Conservation (phyloP, 2,888 invertebrate genomes). For the Lycophotia porphyrea region DNA sequence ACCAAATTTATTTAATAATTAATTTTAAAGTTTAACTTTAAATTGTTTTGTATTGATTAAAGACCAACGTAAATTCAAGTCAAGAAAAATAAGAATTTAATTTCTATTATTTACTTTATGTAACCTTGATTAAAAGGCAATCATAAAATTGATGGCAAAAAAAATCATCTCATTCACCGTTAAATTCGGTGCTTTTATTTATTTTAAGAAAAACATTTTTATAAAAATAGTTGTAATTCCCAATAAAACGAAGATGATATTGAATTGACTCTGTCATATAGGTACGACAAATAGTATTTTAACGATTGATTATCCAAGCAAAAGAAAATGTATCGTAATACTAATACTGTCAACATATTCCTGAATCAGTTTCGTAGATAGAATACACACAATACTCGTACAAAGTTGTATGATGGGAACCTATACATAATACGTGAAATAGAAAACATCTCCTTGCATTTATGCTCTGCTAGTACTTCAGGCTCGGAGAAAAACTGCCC, state of each 20-base stretch:
- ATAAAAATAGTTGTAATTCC: background rate
- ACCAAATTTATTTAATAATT: background rate
- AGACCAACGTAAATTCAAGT: too few relatives aligned
- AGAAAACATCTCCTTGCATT: background rate
- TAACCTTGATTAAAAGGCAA: background rate
- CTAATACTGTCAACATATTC: background rate
- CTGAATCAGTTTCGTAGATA: background rate
- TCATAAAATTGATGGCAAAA: background rate
- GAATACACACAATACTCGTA: background rate
- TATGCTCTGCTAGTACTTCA: conserved; percentile 25
- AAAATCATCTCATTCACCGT: background rate
- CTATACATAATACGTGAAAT: background rate
- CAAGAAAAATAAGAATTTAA: too few relatives aligned
- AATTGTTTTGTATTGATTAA: background rate
- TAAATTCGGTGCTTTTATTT: background rate
- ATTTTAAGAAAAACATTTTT: too few relatives aligned
- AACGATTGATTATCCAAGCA: background rate
- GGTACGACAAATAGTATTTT: background rate
- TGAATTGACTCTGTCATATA: background rate
- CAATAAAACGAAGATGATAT: background rate
- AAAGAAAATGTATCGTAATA: background rate
- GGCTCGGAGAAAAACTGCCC: conserved; percentile 18
- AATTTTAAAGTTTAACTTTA: background rate
- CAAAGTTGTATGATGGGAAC: background rate
- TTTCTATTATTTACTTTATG: background rate